phyloP scores from a whole-genome alignment of 1,140 invertebrate genomes.

The Meloidogyne hapla region DNA sequence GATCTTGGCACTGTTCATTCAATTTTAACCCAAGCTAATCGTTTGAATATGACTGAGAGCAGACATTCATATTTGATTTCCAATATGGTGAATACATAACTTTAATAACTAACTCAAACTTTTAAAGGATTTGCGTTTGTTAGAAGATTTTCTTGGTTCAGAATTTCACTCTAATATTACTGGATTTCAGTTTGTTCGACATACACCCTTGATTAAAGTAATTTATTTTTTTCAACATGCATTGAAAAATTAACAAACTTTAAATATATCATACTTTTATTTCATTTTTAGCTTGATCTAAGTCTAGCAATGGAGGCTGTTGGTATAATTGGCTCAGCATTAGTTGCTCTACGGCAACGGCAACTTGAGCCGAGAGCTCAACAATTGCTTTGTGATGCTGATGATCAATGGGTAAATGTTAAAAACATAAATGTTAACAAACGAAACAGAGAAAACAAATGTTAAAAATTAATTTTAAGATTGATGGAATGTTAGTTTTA shows the following conservation, averaged over 20 bases:
- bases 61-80: constrained; percentile 58
- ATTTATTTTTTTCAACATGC: too few species aligned
- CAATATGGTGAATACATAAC: constrained; percentile 44
- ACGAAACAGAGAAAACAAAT: too few species aligned
- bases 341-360: constrained; percentile 24
- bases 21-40: constrained; percentile 48
- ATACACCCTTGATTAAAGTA: constrained; percentile 56
- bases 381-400: constrained; percentile 56
- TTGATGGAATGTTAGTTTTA: constrained; percentile 51
- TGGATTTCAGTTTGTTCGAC: constrained; percentile 56
- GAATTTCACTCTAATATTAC: constrained; percentile 60
- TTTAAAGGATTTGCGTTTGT: constrained; percentile 52
- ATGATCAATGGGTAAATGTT: constrained; percentile 57
- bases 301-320: constrained; percentile 58
- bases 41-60: constrained; percentile 57
- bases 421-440: too few species aligned
- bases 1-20: constrained; percentile 55
- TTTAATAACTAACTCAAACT: not conserved
- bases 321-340: constrained; percentile 51
- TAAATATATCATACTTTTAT: too few species aligned
- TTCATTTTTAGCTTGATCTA: constrained; percentile 49
- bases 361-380: constrained; percentile 36
- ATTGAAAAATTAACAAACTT: too few species aligned
- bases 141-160: constrained; percentile 55
- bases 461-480: too few species aligned